Conservation (phyloP, 2,888 invertebrate genomes). For the Coelopa pilipes region DNA sequence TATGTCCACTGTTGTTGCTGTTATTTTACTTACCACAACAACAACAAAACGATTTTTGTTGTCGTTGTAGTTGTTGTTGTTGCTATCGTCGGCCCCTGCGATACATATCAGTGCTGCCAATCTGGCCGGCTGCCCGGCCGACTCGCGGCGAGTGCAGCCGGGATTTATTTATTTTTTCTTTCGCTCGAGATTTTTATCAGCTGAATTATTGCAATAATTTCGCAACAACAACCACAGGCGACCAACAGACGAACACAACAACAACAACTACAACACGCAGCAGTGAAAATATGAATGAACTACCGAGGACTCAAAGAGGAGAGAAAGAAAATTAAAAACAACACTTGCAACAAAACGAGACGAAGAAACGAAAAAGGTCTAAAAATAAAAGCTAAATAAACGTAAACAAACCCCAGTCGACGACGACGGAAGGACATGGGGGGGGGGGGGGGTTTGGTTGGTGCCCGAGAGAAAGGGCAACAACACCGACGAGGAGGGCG, state of each 20-base stretch:
- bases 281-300: too few species aligned
- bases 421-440: too few species aligned
- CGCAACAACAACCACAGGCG: constrained; percentile 12
- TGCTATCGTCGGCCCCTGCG: not conserved
- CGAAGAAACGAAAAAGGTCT: too few species aligned
- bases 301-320: too few species aligned
- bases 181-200: constrained; percentile 7
- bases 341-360: too few species aligned
- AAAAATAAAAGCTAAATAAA: too few species aligned
- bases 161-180: constrained; percentile 12
- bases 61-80: not conserved
- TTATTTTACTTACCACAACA: too few species aligned
- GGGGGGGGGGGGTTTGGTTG: too few species aligned
- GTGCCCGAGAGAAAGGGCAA: too few species aligned
- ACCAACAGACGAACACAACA: constrained; percentile 22
- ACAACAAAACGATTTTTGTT: constrained; percentile 8
- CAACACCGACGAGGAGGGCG: too few species aligned
- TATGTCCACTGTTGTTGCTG: not conserved
- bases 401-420: too few species aligned
- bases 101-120: constrained; percentile 17
- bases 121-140: constrained; percentile 3
- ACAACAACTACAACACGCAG: not conserved
- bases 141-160: not conserved
- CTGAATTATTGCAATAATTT: constrained; percentile 37
- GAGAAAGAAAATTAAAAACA: too few species aligned